Evolutionary conservation across 2,797 vertebrate species (phyloP).

Genomic region (Dromococcyx pavoninus): DNA sequence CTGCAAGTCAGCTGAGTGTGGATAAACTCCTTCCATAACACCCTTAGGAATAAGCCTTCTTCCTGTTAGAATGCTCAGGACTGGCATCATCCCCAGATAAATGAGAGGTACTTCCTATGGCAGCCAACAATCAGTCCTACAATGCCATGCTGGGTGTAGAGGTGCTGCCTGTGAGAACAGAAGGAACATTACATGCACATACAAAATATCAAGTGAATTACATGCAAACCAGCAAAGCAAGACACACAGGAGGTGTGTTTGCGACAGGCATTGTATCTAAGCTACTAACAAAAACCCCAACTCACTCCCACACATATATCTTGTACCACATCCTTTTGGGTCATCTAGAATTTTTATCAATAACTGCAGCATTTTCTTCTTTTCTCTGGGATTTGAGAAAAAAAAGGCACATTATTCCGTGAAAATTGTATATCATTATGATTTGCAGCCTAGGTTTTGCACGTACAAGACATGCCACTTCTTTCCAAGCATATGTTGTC

Average conservation of each 20-base stretch:
- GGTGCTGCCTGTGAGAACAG: not conserved
- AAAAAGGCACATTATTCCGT: not conserved
- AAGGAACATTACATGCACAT: accelerated
- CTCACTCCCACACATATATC: not conserved
- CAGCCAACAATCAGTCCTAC: not conserved
- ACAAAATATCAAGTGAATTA: not conserved
- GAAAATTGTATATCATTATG: accelerated
- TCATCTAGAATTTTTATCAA: not conserved
- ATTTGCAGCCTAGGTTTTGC: not conserved
- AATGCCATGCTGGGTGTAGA: not conserved
- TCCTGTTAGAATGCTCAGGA: not conserved
- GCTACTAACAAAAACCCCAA: not conserved
- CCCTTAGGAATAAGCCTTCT: not conserved
- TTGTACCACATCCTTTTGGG: not conserved
- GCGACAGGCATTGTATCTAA: not conserved
- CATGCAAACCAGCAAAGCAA: not conserved
- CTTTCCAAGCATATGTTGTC: not conserved
- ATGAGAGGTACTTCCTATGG: accelerated
- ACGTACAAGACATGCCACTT: not conserved
- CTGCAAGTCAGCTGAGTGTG: no score
- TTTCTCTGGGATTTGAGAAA: not conserved
- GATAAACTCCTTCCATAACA: not conserved
- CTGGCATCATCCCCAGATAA: not conserved
- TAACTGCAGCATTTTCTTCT: not conserved
- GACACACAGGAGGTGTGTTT: not conserved